These are phyloP conservation scores for Bradypodion ventrale DNA, from an alignment of 2,797 vertebrate genomes.

Conservation along the genomic window DNA sequence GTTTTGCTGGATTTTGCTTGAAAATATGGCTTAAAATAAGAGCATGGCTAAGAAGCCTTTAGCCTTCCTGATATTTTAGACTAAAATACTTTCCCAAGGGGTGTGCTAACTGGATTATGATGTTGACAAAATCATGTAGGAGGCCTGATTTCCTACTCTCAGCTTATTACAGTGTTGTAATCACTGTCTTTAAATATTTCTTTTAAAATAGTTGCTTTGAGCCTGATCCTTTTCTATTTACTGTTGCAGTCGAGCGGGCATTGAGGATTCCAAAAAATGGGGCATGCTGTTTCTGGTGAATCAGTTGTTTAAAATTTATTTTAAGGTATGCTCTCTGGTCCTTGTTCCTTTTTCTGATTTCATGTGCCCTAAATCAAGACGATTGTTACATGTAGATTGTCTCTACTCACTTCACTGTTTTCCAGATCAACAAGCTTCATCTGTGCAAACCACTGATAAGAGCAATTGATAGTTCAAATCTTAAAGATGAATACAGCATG, in stretches of 20 bases:
- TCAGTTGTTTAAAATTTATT: conserved; percentile 98
- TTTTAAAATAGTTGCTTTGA: background rate
- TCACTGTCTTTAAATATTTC: background rate
- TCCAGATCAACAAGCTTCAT: conserved; percentile 95
- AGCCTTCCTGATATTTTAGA: background rate
- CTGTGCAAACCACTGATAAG: conserved; percentile 95
- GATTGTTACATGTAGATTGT: background rate
- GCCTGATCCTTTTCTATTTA: conserved; percentile 14
- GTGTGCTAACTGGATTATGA: background rate
- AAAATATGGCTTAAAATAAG: background rate
- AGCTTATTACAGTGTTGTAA: too few species aligned
- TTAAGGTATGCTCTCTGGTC: conserved; percentile 83
- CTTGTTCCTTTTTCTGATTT: conserved; percentile 25
- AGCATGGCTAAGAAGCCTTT: background rate
- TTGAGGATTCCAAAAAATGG: conserved; percentile 98
- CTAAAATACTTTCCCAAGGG: background rate
- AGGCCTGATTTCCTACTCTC: too few species aligned
- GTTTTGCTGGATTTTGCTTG: too few species aligned
- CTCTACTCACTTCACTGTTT: background rate
- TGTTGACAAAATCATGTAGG: background rate
- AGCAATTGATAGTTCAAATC: conserved; percentile 96
- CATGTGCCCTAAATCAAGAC: conserved; percentile 12
- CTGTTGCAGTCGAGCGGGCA: conserved; percentile 86
- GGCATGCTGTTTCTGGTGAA: conserved; percentile 98
- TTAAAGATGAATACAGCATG: conserved; percentile 92